phyloP scores from a whole-genome alignment of 2,797 vertebrate genomes.

The Acanthopagrus latus region DNA sequence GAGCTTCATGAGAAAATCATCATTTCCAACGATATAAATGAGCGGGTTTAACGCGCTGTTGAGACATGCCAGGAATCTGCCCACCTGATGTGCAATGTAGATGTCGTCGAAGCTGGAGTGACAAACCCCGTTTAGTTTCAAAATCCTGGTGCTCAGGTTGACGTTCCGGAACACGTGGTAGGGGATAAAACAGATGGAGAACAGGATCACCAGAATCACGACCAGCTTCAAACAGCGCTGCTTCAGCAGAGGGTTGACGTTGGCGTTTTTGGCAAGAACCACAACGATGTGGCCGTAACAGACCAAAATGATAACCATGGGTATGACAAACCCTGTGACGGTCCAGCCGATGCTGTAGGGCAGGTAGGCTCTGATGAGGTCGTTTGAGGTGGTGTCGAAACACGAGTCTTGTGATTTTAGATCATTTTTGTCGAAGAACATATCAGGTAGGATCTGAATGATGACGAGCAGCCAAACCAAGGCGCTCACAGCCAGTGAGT shows the following conservation, averaged over 20 bases:
- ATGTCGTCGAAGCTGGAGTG: slow-evolving; percentile 58
- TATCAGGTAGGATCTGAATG: slow-evolving; percentile 81
- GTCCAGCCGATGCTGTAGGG: slow-evolving; percentile 80
- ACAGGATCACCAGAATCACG: slow-evolving; percentile 82
- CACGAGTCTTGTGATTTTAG: neutral
- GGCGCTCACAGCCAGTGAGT: slow-evolving; percentile 62
- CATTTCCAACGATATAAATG: slow-evolving; percentile 84
- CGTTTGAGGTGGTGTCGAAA: slow-evolving; percentile 77
- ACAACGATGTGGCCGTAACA: slow-evolving; percentile 86
- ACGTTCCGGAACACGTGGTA: slow-evolving; percentile 87
- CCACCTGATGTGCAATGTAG: slow-evolving; percentile 87
- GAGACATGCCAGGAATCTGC: slow-evolving; percentile 84
- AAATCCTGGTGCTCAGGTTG: slow-evolving; percentile 80
- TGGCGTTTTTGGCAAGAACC: slow-evolving; percentile 80
- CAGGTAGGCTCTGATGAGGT: slow-evolving; percentile 65
- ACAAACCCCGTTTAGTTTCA: slow-evolving; percentile 73
- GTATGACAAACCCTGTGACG: slow-evolving; percentile 81
- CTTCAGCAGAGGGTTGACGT: slow-evolving; percentile 77
- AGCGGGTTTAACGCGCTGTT: slow-evolving; percentile 89
- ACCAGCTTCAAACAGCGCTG: slow-evolving; percentile 84
- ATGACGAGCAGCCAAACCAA: slow-evolving; percentile 84
- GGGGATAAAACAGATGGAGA: slow-evolving; percentile 88
- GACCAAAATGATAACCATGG: slow-evolving; percentile 80
- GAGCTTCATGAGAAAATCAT: slow-evolving; percentile 75
- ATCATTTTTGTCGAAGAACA: slow-evolving; percentile 82